Conservation (phyloP, 2,797 vertebrate genomes). For the Gallinago solitaria region DNA sequence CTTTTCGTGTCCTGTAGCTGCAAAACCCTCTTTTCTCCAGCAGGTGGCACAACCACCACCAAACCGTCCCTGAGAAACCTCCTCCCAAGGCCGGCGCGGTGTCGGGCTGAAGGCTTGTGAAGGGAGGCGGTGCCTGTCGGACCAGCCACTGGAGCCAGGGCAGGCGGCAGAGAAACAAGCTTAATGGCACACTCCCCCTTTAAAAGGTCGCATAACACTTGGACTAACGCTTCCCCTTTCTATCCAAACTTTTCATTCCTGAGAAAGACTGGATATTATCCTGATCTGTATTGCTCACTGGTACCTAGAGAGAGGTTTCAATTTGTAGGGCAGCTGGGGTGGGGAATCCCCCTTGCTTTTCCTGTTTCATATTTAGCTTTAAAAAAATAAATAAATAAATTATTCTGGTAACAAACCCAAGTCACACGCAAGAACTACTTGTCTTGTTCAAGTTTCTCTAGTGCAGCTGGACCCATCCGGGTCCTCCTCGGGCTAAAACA, state of each 20-base stretch:
- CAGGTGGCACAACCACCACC: not conserved
- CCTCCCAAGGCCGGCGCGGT: rapidly evolving
- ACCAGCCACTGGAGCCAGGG: not conserved
- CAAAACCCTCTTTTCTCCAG: not conserved
- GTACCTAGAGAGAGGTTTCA: not conserved
- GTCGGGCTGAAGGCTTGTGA: not conserved
- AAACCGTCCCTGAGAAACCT: not conserved
- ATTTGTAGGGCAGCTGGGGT: not conserved
- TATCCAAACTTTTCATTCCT: not conserved
- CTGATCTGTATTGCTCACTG: not conserved
- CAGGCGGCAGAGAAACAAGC: not conserved
- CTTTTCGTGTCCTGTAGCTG: not conserved
- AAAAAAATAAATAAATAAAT: not conserved
- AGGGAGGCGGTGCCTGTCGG: not conserved
- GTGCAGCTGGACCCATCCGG: not conserved
- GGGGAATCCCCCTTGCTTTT: not conserved
- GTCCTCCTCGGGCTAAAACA: not conserved
- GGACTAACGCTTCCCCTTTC: not conserved
- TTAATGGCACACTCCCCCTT: not conserved
- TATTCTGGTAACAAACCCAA: not conserved
- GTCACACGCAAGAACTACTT: not conserved
- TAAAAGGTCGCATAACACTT: not conserved
- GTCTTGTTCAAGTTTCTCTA: not conserved
- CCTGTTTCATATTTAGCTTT: not conserved
- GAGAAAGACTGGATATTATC: not conserved